Percentiles rank a stretch among this genome's conserved stretches.
phyloP scores from a whole-genome alignment of 2,113 vertebrate species.

The Epinephelus lanceolatus region DNA sequence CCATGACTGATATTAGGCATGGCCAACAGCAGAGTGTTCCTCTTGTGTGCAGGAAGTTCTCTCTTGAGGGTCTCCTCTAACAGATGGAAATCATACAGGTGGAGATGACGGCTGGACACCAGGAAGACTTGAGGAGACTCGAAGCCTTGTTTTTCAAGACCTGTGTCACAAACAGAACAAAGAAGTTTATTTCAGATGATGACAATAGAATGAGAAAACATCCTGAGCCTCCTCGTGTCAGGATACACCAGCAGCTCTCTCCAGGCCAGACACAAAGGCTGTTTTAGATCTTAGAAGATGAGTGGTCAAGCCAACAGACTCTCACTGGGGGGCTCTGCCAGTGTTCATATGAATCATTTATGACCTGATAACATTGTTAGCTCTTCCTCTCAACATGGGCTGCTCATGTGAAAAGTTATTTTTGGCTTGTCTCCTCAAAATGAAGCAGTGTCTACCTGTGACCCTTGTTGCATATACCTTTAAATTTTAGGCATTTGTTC shows the following conservation, averaged over 20 bases:
- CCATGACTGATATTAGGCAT: not conserved
- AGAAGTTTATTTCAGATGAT: not conserved
- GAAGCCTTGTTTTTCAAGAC: not conserved
- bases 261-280: not conserved
- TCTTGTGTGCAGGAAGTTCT: constrained; percentile 50
- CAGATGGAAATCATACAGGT: constrained; percentile 14
- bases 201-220: not conserved
- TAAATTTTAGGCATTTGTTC: not conserved
- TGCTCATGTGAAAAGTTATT: not conserved
- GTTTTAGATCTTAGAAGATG: not conserved
- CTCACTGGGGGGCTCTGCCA: not conserved
- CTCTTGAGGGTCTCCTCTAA: constrained; percentile 3
- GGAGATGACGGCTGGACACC: constrained; percentile 2
- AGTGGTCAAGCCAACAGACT: not conserved
- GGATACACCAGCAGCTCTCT: not conserved
- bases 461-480: not conserved
- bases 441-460: not conserved
- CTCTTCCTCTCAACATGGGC: not conserved
- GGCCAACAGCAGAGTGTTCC: not conserved
- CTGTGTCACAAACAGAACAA: not conserved
- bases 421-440: not conserved
- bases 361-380: not conserved
- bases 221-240: not conserved
- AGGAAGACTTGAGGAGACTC: constrained; percentile 43
- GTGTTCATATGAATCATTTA: not conserved